Evolutionary conservation across 2,797 vertebrate genomes (phyloP), one percentile per base, ranked within the genome.

Genomic region (Sebastes oblongus): DNA sequence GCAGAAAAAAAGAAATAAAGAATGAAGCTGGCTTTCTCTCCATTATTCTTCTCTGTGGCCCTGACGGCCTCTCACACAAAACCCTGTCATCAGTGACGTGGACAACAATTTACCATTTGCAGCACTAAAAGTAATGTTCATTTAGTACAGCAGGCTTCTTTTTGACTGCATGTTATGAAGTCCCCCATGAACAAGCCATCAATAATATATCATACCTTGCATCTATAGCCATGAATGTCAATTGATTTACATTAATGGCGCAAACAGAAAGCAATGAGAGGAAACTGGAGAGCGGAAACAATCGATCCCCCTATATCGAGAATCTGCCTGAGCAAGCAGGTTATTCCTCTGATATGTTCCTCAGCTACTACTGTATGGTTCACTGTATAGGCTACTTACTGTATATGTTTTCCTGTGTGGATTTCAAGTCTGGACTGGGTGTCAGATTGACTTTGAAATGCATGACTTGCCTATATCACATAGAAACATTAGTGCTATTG

Each of bases 191-290:
- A 24, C 42, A 18, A 11, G 52, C 36, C 60, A 91, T 91, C 76
- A 89, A 90, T 92, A 82, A 91, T 90, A 20, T 20, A 93, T 82
- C 59, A 78, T 70, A 87, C 30, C 69, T 79, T 72, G n/a, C 66
- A 78, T 91, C 62, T 76, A 22, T 52, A 54, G 59, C 10, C 18
- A 64, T 22, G 27, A 20, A 78, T 83, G 67, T 58, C 62, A 42
- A 84, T 79, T 80, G 87, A 90, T 90, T 86, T 55, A 22, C 39
- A 84, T 88, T 72, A 91, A 92, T 84, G 84, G 88, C 78, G 75
- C 84, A 87, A 86, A 86, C 61, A 80, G 62, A 81, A 86, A 81
- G 55, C 52, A 66, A 65, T 58, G 58, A 78, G 60, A 58, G 81
- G 87, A 92, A 91, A 89, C 61, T 20, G 54, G 55, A 83, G 75